Evolutionary conservation across 2,113 vertebrate species (phyloP).

Genomic region (Silurus asotus): DNA sequence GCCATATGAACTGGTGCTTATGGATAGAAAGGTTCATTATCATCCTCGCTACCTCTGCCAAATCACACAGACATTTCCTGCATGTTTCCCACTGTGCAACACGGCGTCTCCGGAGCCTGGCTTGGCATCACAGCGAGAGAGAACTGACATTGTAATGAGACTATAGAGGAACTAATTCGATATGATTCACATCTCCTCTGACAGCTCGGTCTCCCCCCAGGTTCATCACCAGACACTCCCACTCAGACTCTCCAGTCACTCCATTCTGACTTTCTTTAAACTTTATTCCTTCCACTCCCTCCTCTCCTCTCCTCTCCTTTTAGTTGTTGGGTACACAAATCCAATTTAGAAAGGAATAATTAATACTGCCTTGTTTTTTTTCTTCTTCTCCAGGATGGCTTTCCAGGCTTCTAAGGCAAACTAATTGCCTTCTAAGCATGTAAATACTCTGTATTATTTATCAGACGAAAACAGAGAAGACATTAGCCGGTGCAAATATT

Average conservation of each 20-base stretch:
- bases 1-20: not conserved
- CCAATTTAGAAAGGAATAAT: conserved; percentile 39
- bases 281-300: conserved; percentile 6
- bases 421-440: conserved; percentile 53
- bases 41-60: not conserved
- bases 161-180: conserved; percentile 21
- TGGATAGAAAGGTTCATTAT: conserved; percentile 14
- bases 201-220: conserved; percentile 33
- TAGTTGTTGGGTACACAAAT: not conserved
- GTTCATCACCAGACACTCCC: conserved; percentile 27
- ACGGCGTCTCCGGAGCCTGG: not conserved
- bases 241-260: conserved; percentile 31
- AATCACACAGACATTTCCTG: not conserved
- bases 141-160: conserved; percentile 40
- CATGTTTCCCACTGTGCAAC: not conserved
- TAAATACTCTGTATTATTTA: conserved; percentile 57
- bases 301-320: conserved; percentile 9
- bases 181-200: conserved; percentile 20
- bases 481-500: conserved; percentile 48
- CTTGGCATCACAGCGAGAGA: conserved; percentile 5
- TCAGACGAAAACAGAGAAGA: conserved; percentile 43
- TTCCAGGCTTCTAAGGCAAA: conserved; percentile 23
- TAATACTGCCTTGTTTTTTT: conserved; percentile 13
- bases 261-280: not conserved
- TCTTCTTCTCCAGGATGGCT: not conserved